phyloP scores from a whole-genome alignment of 2,888 invertebrate genomes.

The Diploptera punctata region DNA sequence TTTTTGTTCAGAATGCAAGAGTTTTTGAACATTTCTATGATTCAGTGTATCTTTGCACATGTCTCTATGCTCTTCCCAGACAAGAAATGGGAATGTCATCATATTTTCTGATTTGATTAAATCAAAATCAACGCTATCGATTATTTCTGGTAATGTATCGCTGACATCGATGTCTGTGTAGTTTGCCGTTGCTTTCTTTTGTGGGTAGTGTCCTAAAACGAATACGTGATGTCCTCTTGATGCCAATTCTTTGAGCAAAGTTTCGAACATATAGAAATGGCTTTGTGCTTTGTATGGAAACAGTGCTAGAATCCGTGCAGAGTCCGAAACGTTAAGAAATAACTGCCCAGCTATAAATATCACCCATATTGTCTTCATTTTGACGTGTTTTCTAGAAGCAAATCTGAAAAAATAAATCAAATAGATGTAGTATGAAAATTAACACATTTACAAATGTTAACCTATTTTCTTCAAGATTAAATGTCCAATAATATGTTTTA shows the following conservation, averaged over 20 bases:
- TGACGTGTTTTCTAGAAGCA: no score
- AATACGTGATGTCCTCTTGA: conserved; percentile 49
- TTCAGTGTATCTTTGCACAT: conserved; percentile 13
- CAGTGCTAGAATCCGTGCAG: conserved; percentile 50
- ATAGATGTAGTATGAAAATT: no score
- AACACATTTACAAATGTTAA: no score
- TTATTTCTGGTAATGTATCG: background rate
- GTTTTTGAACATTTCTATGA: conserved; percentile 1
- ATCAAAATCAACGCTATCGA: conserved; percentile 4
- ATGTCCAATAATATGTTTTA: no score
- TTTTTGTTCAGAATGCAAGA: conserved; percentile 17
- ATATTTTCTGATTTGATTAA: background rate
- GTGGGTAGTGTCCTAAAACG: conserved; percentile 46
- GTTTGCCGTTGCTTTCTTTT: conserved; percentile 43
- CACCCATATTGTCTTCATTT: no score
- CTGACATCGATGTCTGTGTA: conserved; percentile 47
- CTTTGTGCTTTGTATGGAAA: conserved; percentile 73
- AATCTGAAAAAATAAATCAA: no score
- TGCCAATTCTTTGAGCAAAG: conserved; percentile 50
- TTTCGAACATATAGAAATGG: conserved; percentile 69
- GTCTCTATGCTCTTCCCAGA: background rate
- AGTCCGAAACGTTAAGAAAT: no score
- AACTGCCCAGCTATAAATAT: no score
- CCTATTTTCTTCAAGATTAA: no score
- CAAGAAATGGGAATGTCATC: background rate